These are phyloP conservation scores for Herpetotheres cachinnans DNA, from an alignment of 2,113 vertebrate genomes.

Conservation along the genomic window DNA sequence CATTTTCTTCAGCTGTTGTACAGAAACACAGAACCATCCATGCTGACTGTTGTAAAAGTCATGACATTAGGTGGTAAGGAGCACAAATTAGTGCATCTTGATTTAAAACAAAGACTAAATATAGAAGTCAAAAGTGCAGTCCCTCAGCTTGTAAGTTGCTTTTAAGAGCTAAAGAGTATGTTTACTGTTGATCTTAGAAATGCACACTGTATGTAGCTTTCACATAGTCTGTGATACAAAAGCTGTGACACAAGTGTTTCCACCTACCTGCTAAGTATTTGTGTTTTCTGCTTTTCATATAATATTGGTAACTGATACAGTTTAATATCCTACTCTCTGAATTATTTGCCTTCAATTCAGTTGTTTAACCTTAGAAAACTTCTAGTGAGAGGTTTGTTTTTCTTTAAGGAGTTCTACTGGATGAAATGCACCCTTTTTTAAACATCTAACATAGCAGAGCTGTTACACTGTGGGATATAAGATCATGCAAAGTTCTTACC, in stretches of 20 bases:
- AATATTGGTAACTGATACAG: not conserved
- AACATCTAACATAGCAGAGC: not conserved
- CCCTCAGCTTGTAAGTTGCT: not conserved
- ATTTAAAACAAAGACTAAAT: not conserved
- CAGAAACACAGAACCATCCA: not conserved
- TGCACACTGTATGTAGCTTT: not conserved
- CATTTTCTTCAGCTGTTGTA: slow-evolving; percentile 9
- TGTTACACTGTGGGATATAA: not conserved
- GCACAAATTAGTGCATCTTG: not conserved
- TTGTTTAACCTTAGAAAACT: not conserved
- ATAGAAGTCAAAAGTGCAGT: not conserved
- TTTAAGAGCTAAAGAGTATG: not conserved
- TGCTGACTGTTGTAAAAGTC: not conserved
- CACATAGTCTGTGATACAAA: not conserved
- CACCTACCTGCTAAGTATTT: not conserved
- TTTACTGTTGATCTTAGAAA: not conserved
- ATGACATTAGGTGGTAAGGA: not conserved
- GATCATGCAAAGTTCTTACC: not conserved
- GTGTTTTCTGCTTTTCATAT: not conserved
- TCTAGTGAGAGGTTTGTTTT: not conserved
- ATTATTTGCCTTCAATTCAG: not conserved
- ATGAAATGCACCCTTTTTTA: not conserved
- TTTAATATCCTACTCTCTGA: not conserved
- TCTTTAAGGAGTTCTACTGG: not conserved
- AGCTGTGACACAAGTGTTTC: not conserved